Evolutionary conservation across 1,140 invertebrate species (phyloP), one percentile per base, ranked within the genome.

Genomic region (Aphaenogaster floridana): DNA sequence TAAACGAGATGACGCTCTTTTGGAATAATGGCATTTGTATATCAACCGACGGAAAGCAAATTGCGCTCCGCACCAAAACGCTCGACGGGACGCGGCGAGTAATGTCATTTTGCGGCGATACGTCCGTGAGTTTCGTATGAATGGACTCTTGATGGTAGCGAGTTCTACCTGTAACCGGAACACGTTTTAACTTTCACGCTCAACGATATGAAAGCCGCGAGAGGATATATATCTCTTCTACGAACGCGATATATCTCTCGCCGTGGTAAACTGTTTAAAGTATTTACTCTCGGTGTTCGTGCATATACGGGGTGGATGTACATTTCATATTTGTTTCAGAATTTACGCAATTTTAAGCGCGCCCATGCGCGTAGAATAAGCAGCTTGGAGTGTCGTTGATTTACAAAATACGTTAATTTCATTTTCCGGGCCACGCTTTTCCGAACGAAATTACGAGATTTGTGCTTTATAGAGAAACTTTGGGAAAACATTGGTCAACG

Each of bases 81-180:
- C 5, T 54, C 78, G 21, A 13, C 28, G 42, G 48, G 54, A 76
- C 52, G 54, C 34, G 7, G 48, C 54, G n/a, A 84, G 34, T 74
- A 84, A 84, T 76, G 54, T 84, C 52, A 63, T 84, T 84, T 84
- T 50, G 42, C 42, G 34, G 76, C 28, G 54, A 54, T 83, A 74
- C 39, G 36, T 59, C 17, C 11, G 42, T 52, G 68, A 45, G 34
- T 84, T 64, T 61, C 13, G 42, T 76, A 76, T 84, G 69, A 84
- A 84, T 84, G 80, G 69, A 42, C 54, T 13, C 69, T 63, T 84
- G 69, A 84, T 84, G 80, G 80, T 83, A 74, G 42, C 69, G n/a
- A 61, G 42, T 84, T 34, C 80, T 48, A 28, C 80, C 54, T 74
- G 80, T 84, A 84, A 74, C 34, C 28, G 42, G 69, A 63, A 84